Evolutionary conservation across 2,888 invertebrate genomes (phyloP), one percentile per base, ranked within the genome.

Genomic region (Dinocampus coccinellae): DNA sequence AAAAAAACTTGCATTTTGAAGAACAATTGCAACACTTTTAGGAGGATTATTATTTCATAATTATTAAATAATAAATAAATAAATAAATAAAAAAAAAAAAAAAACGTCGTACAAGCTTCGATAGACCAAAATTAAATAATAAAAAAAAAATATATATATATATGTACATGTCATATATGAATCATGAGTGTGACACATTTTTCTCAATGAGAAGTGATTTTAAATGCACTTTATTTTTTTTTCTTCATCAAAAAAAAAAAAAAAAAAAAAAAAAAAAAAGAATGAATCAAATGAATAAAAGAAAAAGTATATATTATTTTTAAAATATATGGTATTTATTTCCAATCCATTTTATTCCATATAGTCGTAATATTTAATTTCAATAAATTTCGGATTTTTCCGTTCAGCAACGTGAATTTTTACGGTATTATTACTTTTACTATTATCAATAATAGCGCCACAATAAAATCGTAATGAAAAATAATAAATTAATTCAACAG

Each of bases 401-500:
- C 20, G 39, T 10, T 55, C 39, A 7, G 7, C 24, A 7, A 63
- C 55, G 1, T 29, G 60, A 16, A 66, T 61, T 16, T 16, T 47
- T 22, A 61, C 53, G 13, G 67, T 34, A 22, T 63, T 74, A n/a
- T 69, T 69, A 7, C 58, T 64, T 3, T 74, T 76, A 6, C 74
- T 67, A 1, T 63, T 52, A 26, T 34, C 62, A 11, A 82, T 65
- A 9, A 84, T 79, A 11, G 84, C 83, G 0, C 83, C 83, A 81
- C 92, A 93, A 75, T 90, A 91, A 11, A 92, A 91, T 61, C 94
- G 89, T 77, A 95, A 86, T 0, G 93, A 93, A 82, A 94, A 94
- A 83, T 94, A 95, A 84, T 95, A 95, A 39, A 93, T 84, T 33
- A 94, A 89, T 87, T 95, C 95, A 11, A 94, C 93, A 0, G 92